Conservation (phyloP, 2,888 invertebrate species). For the Perdita meconis region DNA sequence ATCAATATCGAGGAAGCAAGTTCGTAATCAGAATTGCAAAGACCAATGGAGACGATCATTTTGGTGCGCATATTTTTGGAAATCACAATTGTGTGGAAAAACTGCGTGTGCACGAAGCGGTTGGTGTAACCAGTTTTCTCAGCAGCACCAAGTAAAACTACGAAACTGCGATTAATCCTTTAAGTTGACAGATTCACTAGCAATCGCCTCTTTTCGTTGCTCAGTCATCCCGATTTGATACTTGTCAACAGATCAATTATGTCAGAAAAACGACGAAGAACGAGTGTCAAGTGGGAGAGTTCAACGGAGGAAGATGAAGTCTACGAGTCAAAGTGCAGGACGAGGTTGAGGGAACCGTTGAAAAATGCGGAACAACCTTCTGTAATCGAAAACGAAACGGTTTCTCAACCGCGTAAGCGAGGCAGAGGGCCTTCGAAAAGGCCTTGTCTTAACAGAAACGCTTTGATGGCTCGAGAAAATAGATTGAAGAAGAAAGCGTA, state of each 20-base stretch:
- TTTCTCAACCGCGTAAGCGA: slow-evolving; percentile 57
- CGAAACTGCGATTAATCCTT: slow-evolving; percentile 4
- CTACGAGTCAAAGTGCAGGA: slow-evolving; percentile 38
- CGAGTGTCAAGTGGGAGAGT: slow-evolving; percentile 40
- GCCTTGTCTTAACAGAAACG: slow-evolving; percentile 86
- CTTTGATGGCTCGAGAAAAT: slow-evolving; percentile 87
- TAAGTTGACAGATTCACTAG: too few species aligned
- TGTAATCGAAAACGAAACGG: neutral
- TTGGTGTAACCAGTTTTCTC: neutral
- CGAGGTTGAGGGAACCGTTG: slow-evolving; percentile 38
- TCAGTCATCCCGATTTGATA: neutral
- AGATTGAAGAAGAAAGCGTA: slow-evolving; percentile 87
- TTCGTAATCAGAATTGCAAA: neutral
- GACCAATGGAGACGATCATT: neutral
- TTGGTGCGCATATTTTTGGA: neutral
- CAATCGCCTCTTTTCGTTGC: neutral
- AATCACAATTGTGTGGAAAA: slow-evolving; percentile 25
- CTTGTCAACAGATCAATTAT: slow-evolving; percentile 22
- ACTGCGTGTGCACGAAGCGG: slow-evolving; percentile 34
- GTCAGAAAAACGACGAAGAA: slow-evolving; percentile 34
- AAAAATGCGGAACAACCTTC: slow-evolving; percentile 12
- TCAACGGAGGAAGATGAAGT: slow-evolving; percentile 44
- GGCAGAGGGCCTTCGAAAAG: slow-evolving; percentile 79
- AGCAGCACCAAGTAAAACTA: too few species aligned
- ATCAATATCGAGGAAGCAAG: neutral